Evolutionary conservation across 2,797 vertebrate species (phyloP).

Genomic region (Aldrovandia affinis): DNA sequence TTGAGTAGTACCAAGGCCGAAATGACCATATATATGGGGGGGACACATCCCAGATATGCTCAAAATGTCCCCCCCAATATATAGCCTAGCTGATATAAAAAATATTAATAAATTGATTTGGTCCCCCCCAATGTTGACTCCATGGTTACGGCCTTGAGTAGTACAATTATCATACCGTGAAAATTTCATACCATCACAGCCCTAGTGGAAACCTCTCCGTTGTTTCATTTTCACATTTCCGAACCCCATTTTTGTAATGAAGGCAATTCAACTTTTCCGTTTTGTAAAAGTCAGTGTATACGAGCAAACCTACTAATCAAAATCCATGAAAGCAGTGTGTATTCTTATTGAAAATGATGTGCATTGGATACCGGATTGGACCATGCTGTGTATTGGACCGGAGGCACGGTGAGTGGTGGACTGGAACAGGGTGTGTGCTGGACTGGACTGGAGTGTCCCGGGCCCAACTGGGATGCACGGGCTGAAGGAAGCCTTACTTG

Average conservation of each 20-base stretch:
- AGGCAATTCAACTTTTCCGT: background rate
- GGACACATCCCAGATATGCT: too few species aligned
- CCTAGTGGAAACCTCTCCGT: too few species aligned
- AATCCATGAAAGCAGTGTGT: background rate
- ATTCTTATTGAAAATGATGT: background rate
- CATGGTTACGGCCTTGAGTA: too few species aligned
- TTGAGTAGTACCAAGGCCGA: background rate
- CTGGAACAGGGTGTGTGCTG: background rate
- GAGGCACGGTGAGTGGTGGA: background rate
- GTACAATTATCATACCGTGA: too few species aligned
- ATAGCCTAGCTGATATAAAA: too few species aligned
- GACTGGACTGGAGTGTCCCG: background rate
- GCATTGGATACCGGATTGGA: background rate
- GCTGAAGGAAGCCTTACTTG: constrained; percentile 80
- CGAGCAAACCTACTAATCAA: background rate
- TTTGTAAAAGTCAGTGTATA: background rate
- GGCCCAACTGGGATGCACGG: background rate
- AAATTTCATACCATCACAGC: too few species aligned
- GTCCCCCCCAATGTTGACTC: too few species aligned
- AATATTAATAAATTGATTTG: too few species aligned
- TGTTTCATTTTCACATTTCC: background rate
- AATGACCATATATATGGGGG: too few species aligned
- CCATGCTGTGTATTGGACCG: background rate
- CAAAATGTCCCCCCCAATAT: too few species aligned
- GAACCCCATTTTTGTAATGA: background rate